Evolutionary conservation across 2,797 vertebrate genomes (phyloP).

Genomic region (Triplophysa bombifrons): DNA sequence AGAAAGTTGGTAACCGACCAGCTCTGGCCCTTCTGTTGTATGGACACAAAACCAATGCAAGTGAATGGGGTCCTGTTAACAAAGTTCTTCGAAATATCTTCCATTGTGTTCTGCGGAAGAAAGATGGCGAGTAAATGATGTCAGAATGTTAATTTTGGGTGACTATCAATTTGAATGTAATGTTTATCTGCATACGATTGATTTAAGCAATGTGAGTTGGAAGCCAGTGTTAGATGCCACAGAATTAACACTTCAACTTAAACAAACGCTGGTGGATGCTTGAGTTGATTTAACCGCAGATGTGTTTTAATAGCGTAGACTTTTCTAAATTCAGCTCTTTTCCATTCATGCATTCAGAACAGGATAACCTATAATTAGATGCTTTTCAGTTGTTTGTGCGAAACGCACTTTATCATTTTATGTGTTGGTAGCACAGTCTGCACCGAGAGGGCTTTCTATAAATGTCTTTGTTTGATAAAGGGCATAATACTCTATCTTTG

Average conservation of each 20-base stretch:
- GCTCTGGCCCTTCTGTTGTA: too few relatives aligned
- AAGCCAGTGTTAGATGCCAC: not conserved
- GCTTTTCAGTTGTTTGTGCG: constrained; percentile 1
- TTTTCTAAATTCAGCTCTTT: not conserved
- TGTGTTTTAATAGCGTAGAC: constrained; percentile 16
- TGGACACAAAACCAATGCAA: too few relatives aligned
- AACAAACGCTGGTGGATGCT: constrained; percentile 5
- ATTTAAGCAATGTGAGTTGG: not conserved
- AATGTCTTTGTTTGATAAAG: constrained; percentile 14
- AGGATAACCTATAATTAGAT: constrained; percentile 19
- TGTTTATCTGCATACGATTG: not conserved
- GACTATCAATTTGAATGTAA: too few relatives aligned
- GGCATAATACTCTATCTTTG: not conserved
- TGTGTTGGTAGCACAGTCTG: constrained; percentile 9
- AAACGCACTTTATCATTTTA: not conserved
- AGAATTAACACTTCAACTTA: not conserved
- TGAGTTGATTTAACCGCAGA: not conserved
- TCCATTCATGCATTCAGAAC: constrained; percentile 3
- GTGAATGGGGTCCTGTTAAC: too few relatives aligned
- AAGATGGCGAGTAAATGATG: too few relatives aligned
- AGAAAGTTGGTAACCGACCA: too few relatives aligned
- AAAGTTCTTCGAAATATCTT: too few relatives aligned
- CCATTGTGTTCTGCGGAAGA: too few relatives aligned
- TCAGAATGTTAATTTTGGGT: too few relatives aligned
- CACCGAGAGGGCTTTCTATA: not conserved